phyloP scores from a whole-genome alignment of 2,888 invertebrate species.

The Hemaris fuciformis region DNA sequence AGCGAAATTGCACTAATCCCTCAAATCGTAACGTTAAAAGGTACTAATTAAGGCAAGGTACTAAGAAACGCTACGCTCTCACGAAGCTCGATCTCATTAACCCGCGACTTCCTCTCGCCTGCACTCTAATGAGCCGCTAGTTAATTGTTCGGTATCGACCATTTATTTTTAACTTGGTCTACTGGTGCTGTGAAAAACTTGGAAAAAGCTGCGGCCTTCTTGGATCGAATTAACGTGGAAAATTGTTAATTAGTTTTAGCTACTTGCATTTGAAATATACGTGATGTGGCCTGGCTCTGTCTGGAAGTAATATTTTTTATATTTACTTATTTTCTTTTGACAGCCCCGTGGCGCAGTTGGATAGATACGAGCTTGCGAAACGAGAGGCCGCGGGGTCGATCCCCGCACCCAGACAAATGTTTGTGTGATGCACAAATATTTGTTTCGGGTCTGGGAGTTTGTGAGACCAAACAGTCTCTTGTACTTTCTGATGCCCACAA shows the following conservation, averaged over 20 bases:
- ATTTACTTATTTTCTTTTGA: no score
- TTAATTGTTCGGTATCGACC: constrained; percentile 6
- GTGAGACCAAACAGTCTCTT: no score
- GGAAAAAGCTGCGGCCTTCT: neutral
- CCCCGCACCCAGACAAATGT: no score
- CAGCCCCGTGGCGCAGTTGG: no score
- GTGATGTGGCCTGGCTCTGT: no score
- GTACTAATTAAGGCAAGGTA: constrained; percentile 1
- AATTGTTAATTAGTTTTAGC: neutral
- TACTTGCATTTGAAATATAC: no score
- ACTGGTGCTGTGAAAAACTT: neutral
- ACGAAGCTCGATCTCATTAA: neutral
- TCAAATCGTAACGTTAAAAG: neutral
- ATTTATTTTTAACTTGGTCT: neutral
- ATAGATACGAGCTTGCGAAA: no score
- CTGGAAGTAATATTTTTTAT: no score
- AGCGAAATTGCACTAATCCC: neutral
- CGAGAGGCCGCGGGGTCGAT: no score
- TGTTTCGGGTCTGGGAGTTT: no score
- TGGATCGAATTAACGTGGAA: neutral
- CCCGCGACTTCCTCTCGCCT: neutral
- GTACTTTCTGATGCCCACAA: no score
- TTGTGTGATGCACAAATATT: no score
- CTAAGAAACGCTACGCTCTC: neutral
- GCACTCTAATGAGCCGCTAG: constrained; percentile 5